phyloP scores from a whole-genome alignment of 2,113 vertebrate species.

The Chionis minor region DNA sequence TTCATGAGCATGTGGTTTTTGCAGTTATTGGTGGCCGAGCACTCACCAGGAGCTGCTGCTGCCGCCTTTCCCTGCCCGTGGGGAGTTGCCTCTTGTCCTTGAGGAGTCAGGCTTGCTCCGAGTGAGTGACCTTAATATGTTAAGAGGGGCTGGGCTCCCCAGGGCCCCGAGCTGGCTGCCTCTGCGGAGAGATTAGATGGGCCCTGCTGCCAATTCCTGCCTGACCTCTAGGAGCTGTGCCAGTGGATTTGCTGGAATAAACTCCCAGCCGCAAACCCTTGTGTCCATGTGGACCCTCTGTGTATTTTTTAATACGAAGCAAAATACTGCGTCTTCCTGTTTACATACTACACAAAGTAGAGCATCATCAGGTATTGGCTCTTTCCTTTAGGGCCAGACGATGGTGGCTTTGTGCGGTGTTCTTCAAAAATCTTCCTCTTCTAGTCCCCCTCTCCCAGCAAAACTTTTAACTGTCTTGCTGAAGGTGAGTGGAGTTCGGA shows the following conservation, averaged over 20 bases:
- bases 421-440: background rate
- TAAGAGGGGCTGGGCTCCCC: background rate
- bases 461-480: background rate
- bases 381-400: background rate
- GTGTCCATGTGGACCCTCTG: background rate
- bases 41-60: background rate
- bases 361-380: background rate
- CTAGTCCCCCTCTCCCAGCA: background rate
- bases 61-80: background rate
- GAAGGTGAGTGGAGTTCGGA: background rate
- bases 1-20: background rate
- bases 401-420: background rate
- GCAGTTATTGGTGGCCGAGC: background rate
- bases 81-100: background rate
- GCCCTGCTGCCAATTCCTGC: background rate
- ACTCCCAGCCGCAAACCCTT: background rate
- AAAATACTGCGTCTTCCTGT: slow-evolving; percentile 12
- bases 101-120: background rate
- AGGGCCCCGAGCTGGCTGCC: background rate
- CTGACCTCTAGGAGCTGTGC: background rate
- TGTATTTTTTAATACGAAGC: background rate
- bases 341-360: background rate
- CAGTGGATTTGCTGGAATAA: background rate
- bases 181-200: background rate
- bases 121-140: no score